Evolutionary conservation across 2,888 invertebrate species (phyloP), one percentile per base, ranked within the genome.

Genomic region (Tiliacea citrago): DNA sequence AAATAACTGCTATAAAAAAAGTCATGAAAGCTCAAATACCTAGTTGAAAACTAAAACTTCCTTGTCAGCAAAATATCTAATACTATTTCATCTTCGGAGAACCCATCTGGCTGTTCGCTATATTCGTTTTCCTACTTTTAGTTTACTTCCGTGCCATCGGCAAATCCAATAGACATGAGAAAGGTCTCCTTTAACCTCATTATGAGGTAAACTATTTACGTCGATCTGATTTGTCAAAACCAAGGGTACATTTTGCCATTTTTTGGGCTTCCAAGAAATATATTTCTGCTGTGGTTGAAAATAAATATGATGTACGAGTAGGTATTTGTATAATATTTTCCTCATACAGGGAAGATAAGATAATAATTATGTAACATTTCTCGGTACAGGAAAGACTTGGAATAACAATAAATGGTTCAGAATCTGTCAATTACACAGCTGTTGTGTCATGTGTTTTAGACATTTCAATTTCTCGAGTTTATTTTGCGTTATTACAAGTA

Each of bases 161-260:
- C n/a, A 82, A 86, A 87, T 85, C 61, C 72, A 87, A 86, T 86
- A 79, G 73, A 78, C 68, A 82, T 78, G 70, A 72, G 74, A 69
- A 84, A 79, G 79, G 71, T 49, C 70, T 72, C 69, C 69, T 53
- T 10, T 81, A 86, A 86, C 82, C 49, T 76, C 66, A 80, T 87
- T 87, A 86, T 67, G 57, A 71, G 53, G 57, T 84, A 86, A 86
- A 86, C 86, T 86, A 84, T 87, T 87, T 87, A 86, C 73, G 66
- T 60, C 66, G 75, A 86, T 83, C 68, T 79, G 84, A 87, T 87
- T 87, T 83, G 67, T 79, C 68, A 77, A 70, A 73, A 68, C 68
- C 66, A 35, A 62, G 13, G 60, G 60, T 75, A 68, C n/a, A 61
- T 47, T 79, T 68, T 70, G 66, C 39, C 16, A 65, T 65, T 76